Base-by-base conservation (phyloP, 2,888 invertebrate species). In the Hypsopygia costalis region DNA sequence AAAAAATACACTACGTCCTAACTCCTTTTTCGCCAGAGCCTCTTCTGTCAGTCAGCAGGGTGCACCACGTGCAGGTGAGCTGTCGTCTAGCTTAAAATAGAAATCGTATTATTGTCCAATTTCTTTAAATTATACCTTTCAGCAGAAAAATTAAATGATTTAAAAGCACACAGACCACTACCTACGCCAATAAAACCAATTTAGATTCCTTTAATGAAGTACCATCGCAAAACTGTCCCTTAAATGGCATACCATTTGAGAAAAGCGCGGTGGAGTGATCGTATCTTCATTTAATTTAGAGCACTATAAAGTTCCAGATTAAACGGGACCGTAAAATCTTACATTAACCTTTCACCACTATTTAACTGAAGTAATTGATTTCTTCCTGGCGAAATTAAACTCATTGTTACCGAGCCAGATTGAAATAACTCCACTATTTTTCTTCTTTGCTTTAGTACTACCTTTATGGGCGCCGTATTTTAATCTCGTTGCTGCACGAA, bases 311-410 rank as follows among this genome's bases (percentile, higher is more conserved):
- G 62, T 52, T 50, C 48, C 60, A 64, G 60, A 69, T 79, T 72
- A 76, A 82, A 67, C 57, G 61, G 59, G 71, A 65, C 63, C 65
- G 65, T 83, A 77, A 83, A 85, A 61, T 64, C 55, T 65, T 58
- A 69, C 73, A 82, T 82, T 82, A 82, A 80, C 80, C 82, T 77
- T 77, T 72, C 69, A 69, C 73, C 67, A 66, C 71, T 76, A 69
- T 75, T 72, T 69, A 63, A 64, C 51, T 55, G 62, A 49, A 49
- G 71, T 76, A 78, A 80, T 79, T 77, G 77, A 76, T 76, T 79
- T 61, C 55, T 63, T 60, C 61, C 61, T 55, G 55, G 49, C 59
- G 52, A 58, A 57, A 55, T 58, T 62, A 57, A 58, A 62, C 20
- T 32, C 35, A 37, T 38, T 31, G 25, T 37, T 35, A 30, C 36